A percentile compares a stretch with the other conserved stretches of the same genome.
These are phyloP conservation scores for Alcedo quadribrachys DNA, from an alignment of 2,797 vertebrate genomes.

Conservation along the genomic window DNA sequence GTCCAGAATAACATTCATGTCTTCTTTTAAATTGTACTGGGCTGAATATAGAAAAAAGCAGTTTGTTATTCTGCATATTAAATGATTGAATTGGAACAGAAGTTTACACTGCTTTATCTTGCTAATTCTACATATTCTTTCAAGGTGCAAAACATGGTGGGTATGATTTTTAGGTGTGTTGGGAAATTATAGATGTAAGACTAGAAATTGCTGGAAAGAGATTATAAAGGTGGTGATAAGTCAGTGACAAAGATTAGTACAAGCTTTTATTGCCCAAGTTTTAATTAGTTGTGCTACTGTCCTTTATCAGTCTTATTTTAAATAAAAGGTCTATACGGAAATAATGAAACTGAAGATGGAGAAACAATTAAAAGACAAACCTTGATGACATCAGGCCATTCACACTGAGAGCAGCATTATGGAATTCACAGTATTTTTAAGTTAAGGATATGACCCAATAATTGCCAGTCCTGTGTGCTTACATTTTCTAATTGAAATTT, in stretches of 20 bases:
- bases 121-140: neutral
- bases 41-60: neutral
- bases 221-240: neutral
- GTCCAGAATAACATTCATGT: neutral
- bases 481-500: constrained; percentile 32
- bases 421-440: constrained; percentile 39
- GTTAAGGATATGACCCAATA: constrained; percentile 33
- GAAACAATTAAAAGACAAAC: constrained; percentile 13
- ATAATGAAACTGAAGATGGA: constrained; percentile 11
- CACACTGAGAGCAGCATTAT: constrained; percentile 6
- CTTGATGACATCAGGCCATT: constrained; percentile 18
- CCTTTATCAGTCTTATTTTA: neutral
- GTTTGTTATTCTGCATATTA: neutral
- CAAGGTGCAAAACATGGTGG: neutral
- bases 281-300: neutral
- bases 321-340: constrained; percentile 15
- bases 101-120: neutral
- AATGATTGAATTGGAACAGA: neutral
- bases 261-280: neutral
- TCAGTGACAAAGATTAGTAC: neutral
- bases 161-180: constrained; percentile 2
- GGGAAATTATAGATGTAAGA: neutral
- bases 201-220: neutral
- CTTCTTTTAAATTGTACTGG: neutral
- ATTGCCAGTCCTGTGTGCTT: neutral